These are phyloP conservation scores for Micronycteris hirsuta DNA, from an alignment of 2,113 vertebrate genomes.

Conservation along the genomic window DNA sequence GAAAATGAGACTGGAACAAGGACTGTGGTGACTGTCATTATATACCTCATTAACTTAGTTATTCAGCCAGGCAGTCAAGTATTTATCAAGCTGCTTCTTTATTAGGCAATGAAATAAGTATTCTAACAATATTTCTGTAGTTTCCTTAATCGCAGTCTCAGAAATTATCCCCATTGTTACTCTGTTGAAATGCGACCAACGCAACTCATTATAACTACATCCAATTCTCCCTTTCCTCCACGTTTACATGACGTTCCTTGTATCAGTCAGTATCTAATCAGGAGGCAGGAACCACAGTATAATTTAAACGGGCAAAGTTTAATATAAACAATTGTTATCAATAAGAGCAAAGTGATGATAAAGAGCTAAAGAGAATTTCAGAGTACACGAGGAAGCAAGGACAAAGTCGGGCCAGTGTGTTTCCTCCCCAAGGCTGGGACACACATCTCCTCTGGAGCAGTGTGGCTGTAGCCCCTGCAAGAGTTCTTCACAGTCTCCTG, in stretches of 20 bases:
- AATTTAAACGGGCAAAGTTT: not conserved
- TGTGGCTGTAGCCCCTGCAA: fast-evolving
- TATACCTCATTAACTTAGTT: not conserved
- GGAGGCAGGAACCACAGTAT: not conserved
- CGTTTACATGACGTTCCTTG: not conserved
- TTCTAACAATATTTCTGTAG: not conserved
- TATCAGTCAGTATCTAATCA: not conserved
- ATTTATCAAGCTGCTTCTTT: not conserved
- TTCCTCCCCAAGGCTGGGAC: fast-evolving
- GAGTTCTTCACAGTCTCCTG: not conserved
- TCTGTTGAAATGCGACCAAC: not conserved
- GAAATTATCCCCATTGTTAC: not conserved
- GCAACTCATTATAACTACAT: not conserved
- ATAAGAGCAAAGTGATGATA: not conserved
- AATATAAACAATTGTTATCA: not conserved
- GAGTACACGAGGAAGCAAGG: not conserved
- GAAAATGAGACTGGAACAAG: not conserved
- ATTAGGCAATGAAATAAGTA: not conserved
- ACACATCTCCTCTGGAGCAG: not conserved
- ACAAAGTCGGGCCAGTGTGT: fast-evolving
- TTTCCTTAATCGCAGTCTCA: not conserved
- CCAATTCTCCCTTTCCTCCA: not conserved
- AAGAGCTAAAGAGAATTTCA: not conserved
- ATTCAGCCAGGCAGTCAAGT: not conserved
- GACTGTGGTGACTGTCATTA: not conserved